Conservation (phyloP, 1,140 invertebrate species). For the Carposina sasakii region DNA sequence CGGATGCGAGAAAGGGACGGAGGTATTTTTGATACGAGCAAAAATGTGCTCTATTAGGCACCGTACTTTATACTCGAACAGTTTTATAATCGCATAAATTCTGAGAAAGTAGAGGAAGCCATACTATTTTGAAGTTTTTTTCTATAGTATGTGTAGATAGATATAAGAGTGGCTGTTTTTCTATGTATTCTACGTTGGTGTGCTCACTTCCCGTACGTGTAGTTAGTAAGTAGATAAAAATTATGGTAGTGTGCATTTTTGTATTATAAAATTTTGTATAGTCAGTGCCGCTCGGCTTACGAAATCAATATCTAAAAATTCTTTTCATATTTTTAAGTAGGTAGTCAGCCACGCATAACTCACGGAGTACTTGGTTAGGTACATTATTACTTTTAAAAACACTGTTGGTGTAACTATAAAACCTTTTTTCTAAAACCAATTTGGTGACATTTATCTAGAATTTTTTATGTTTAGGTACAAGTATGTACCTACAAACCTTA, state of each 20-base stretch:
- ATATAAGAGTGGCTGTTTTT: constrained; percentile 60
- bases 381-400: no score
- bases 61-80: constrained; percentile 37
- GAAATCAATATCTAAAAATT: constrained; percentile 67
- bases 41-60: constrained; percentile 47
- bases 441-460: no score
- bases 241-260: constrained; percentile 45
- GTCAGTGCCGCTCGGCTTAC: constrained; percentile 37
- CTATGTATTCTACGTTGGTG: constrained; percentile 52
- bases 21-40: constrained; percentile 22
- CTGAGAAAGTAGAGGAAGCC: constrained; percentile 50
- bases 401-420: no score
- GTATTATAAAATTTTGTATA: constrained; percentile 65
- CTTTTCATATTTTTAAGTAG: constrained; percentile 53
- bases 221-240: constrained; percentile 43
- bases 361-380: background rate
- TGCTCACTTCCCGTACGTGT: constrained; percentile 64
- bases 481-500: no score
- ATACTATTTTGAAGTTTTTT: constrained; percentile 70
- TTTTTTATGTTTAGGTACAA: no score
- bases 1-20: constrained; percentile 57
- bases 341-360: background rate
- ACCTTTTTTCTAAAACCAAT: no score
- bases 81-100: constrained; percentile 41
- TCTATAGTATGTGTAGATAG: constrained; percentile 56